Conservation (phyloP, 2,797 vertebrate genomes). For the Intellagama lesueurii region DNA sequence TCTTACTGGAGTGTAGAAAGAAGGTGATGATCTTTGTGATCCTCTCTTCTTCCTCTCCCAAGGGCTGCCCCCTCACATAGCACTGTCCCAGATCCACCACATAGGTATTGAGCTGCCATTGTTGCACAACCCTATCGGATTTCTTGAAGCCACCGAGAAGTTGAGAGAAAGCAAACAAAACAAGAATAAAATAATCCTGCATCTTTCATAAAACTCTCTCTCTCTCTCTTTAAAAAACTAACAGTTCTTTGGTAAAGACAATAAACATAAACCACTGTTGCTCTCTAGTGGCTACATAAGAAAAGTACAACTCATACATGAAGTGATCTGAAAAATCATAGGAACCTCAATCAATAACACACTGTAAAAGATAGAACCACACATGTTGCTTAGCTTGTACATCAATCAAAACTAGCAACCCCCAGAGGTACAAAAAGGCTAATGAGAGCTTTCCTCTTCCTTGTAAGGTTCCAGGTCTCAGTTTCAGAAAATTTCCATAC, state of each 20-base stretch:
- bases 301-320: constrained; percentile 52
- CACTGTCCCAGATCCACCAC: not conserved
- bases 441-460: not conserved
- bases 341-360: not conserved
- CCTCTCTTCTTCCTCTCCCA: not conserved
- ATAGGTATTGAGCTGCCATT: not conserved
- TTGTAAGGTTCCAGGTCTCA: not conserved
- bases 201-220: not conserved
- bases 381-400: not conserved
- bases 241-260: constrained; percentile 53
- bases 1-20: not conserved
- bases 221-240: too few relatives aligned
- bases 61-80: too few relatives aligned
- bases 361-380: not conserved
- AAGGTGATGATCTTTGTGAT: too few relatives aligned
- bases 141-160: not conserved
- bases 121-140: not conserved
- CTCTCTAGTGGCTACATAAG: constrained; percentile 60
- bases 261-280: constrained; percentile 60
- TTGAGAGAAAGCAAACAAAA: not conserved
- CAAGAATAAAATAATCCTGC: not conserved
- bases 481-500: too few relatives aligned
- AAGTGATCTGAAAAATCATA: constrained; percentile 10
- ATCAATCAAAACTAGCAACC: constrained; percentile 9
- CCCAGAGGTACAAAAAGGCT: constrained; percentile 21